Evolutionary conservation across 2,888 invertebrate species (phyloP).

Genomic region (Heliconius ethilla): DNA sequence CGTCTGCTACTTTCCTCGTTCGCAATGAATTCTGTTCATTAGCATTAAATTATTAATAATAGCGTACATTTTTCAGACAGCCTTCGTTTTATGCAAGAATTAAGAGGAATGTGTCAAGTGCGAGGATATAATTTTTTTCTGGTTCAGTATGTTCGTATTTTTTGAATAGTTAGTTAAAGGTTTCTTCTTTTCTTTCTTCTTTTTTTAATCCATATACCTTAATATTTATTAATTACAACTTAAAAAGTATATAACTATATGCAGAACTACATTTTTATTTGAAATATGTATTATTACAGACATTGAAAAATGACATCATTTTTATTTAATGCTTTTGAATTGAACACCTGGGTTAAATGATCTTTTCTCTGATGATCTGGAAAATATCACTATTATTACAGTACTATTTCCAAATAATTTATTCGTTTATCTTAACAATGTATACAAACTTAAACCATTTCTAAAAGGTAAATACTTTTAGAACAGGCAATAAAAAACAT

Average conservation of each 20-base stretch:
- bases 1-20: slow-evolving; percentile 37
- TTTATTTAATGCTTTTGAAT: too few relatives aligned
- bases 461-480: slow-evolving; percentile 2
- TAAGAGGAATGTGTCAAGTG: slow-evolving; percentile 33
- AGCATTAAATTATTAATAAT: slow-evolving; percentile 46
- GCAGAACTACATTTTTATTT: too few relatives aligned
- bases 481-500: slow-evolving; percentile 10
- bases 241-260: too few relatives aligned
- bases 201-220: too few relatives aligned
- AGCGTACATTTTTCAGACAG: slow-evolving; percentile 41
- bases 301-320: too few relatives aligned
- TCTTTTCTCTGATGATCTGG: too few relatives aligned
- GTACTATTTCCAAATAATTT: neutral
- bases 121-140: neutral
- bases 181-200: too few relatives aligned
- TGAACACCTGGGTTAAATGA: too few relatives aligned
- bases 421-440: neutral
- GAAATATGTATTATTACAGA: too few relatives aligned
- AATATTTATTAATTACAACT: too few relatives aligned
- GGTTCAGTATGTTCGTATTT: slow-evolving; percentile 13
- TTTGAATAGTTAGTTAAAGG: neutral
- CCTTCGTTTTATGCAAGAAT: slow-evolving; percentile 39
- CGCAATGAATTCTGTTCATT: slow-evolving; percentile 45
- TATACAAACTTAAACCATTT: neutral
- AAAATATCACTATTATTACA: neutral